Evolutionary conservation across 2,797 vertebrate species (phyloP).

Genomic region (Carduelis carduelis): DNA sequence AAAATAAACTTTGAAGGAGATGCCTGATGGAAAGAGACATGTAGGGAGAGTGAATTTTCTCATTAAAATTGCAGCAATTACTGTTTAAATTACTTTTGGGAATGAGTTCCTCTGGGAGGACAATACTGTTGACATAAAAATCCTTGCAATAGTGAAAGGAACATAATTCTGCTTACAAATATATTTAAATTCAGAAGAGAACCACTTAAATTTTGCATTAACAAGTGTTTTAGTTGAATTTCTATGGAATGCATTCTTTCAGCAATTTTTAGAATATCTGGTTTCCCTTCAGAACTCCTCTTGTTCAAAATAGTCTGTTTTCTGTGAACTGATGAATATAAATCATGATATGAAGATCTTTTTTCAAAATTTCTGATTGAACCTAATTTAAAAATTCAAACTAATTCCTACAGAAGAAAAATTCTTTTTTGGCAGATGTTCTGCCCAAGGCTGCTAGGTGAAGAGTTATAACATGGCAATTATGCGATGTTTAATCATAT

Average conservation of each 20-base stretch:
- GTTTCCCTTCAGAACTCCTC: background rate
- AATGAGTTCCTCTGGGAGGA: background rate
- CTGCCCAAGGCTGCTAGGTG: background rate
- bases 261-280: background rate
- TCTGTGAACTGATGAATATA: background rate
- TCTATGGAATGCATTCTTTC: background rate
- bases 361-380: background rate
- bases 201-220: background rate
- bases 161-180: background rate
- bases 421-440: background rate
- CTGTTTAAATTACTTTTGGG: conserved; percentile 21
- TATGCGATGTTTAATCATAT: background rate
- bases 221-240: background rate
- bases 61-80: background rate
- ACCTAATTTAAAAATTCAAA: background rate
- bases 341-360: background rate
- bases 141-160: background rate
- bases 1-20: background rate
- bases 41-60: background rate
- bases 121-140: background rate
- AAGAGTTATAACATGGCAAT: background rate
- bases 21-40: background rate
- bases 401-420: background rate
- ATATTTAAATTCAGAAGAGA: background rate
- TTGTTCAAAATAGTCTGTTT: background rate